A percentile compares a stretch with the other conserved stretches of the same genome.
phyloP scores from a whole-genome alignment of 2,888 invertebrate species.

The Hyles lineata region DNA sequence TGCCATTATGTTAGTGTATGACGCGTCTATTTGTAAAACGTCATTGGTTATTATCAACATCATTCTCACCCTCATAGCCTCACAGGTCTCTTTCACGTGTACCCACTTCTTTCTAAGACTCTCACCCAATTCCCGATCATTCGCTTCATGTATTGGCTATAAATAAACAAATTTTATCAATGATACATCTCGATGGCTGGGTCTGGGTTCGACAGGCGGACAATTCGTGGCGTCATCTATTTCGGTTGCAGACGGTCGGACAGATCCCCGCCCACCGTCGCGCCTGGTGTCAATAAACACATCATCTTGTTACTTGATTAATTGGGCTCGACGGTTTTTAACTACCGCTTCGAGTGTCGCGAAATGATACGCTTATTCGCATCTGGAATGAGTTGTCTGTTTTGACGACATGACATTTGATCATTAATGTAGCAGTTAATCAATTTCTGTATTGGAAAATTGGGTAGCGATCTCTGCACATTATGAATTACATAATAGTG shows the following conservation, averaged over 20 bases:
- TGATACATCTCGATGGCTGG: background rate
- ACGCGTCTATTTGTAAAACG: too few relatives aligned
- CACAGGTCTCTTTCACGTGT: too few relatives aligned
- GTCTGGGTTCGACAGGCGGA: slow-evolving; percentile 17
- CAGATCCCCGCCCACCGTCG: slow-evolving; percentile 8
- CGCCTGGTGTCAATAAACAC: slow-evolving; percentile 16
- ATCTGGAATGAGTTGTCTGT: background rate
- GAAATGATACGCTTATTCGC: background rate
- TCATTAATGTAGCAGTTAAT: background rate
- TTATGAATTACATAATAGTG: too few relatives aligned
- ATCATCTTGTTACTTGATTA: slow-evolving; percentile 18
- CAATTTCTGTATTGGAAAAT: too few relatives aligned
- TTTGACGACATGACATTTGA: background rate
- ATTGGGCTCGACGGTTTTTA: background rate
- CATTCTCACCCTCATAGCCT: too few relatives aligned
- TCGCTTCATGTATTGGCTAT: background rate
- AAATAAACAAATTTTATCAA: background rate
- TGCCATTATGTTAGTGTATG: too few relatives aligned
- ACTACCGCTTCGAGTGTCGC: background rate
- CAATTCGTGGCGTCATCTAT: slow-evolving; percentile 20
- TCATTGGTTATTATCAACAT: too few relatives aligned
- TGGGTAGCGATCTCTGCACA: too few relatives aligned
- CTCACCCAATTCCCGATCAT: background rate
- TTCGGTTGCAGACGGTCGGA: slow-evolving; percentile 17
- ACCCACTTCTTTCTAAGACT: too few relatives aligned